Percentiles rank a stretch among this genome's conserved stretches.
phyloP scores from a whole-genome alignment of 2,113 vertebrate species.

The Paradoxurus hermaphroditus region DNA sequence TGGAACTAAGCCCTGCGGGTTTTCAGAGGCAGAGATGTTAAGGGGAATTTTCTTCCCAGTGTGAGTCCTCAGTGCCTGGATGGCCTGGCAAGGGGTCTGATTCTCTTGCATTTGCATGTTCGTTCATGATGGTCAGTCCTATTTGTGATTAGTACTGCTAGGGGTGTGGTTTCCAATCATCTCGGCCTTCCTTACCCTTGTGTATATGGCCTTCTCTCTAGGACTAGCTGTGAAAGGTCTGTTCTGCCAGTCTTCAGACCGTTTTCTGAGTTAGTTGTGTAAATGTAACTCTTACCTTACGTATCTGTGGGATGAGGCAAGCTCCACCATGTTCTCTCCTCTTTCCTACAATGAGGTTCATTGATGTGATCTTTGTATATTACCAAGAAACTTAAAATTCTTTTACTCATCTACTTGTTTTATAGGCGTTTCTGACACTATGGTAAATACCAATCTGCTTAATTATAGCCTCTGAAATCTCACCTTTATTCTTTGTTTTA shows the following conservation, averaged over 20 bases:
- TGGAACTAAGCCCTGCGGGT: background rate
- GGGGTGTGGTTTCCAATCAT: background rate
- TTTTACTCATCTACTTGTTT: background rate
- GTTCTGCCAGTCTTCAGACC: background rate
- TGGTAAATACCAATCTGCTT: background rate
- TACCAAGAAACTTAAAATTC: background rate
- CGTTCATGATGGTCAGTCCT: background rate
- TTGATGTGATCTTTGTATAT: background rate
- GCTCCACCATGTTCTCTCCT: background rate
- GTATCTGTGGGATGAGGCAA: background rate
- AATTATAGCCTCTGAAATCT: slow-evolving; percentile 23
- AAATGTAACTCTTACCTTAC: background rate
- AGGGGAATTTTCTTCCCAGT: background rate
- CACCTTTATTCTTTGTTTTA: background rate
- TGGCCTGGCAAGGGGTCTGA: background rate
- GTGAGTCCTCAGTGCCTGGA: background rate
- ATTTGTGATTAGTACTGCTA: background rate
- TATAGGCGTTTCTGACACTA: background rate
- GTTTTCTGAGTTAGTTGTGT: background rate
- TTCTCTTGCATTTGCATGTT: background rate
- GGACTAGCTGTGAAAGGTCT: background rate
- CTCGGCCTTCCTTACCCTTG: background rate
- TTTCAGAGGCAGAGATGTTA: background rate
- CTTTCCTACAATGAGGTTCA: background rate
- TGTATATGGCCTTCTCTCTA: background rate